Evolutionary conservation across 2,797 vertebrate species (phyloP).

Genomic region (Micromesistius poutassou): DNA sequence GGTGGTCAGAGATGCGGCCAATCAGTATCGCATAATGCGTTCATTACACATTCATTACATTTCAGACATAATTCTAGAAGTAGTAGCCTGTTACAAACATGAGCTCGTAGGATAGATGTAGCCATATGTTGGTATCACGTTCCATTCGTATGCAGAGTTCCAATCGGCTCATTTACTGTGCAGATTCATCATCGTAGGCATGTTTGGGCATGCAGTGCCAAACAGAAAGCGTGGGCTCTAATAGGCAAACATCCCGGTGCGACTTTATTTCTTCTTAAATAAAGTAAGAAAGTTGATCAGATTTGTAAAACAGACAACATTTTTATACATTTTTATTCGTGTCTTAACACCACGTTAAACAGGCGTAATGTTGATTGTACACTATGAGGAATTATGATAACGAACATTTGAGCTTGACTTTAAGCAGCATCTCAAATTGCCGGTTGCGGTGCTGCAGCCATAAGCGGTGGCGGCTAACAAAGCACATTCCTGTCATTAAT

Average conservation of each 20-base stretch:
- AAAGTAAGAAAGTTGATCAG: too few species aligned
- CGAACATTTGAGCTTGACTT: conserved; percentile 43
- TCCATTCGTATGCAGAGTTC: conserved; percentile 36
- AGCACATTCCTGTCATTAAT: conserved; percentile 74
- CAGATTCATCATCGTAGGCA: conserved; percentile 53
- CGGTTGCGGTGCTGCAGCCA: conserved; percentile 46
- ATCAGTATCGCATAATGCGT: conserved; percentile 12
- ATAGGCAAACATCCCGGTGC: not conserved
- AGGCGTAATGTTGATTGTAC: not conserved
- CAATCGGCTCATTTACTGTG: conserved; percentile 51
- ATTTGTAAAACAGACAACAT: too few species aligned
- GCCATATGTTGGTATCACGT: not conserved
- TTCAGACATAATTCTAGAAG: not conserved
- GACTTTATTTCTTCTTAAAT: too few species aligned
- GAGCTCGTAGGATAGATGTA: not conserved
- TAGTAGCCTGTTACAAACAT: not conserved
- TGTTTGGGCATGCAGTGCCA: conserved; percentile 47
- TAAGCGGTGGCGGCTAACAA: conserved; percentile 58
- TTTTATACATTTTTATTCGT: not conserved
- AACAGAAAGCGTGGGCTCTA: conserved; percentile 5
- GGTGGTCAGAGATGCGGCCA: conserved; percentile 45
- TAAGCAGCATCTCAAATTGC: conserved; percentile 37
- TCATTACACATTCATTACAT: not conserved
- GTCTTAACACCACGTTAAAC: not conserved
- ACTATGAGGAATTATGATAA: conserved; percentile 27